A percentile compares a stretch with the other conserved stretches of the same genome.
Conservation (phyloP, 2,113 vertebrate species). For the Poicephalus meyeri region DNA sequence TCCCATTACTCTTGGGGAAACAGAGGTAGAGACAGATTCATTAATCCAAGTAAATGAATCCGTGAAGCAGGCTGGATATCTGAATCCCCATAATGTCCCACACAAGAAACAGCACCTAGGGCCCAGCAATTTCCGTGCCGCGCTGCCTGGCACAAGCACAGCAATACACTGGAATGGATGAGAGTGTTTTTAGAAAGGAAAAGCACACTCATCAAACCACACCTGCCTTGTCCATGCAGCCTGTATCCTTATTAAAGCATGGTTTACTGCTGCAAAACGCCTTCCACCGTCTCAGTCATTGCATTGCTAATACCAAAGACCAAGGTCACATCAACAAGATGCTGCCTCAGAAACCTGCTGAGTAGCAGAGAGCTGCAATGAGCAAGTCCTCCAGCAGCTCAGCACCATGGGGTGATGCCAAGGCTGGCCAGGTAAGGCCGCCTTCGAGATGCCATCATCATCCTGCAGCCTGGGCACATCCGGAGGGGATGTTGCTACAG, state of each 20-base stretch:
- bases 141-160: not conserved
- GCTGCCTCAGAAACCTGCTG: not conserved
- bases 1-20: conserved; percentile 48
- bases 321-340: not conserved
- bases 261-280: not conserved
- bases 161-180: not conserved
- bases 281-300: not conserved
- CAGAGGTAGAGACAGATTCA: conserved; percentile 42
- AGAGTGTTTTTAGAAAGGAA: not conserved
- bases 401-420: not conserved
- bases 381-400: not conserved
- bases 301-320: not conserved
- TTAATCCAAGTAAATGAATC: conserved; percentile 26
- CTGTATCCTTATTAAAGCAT: not conserved
- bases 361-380: not conserved
- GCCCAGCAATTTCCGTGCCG: not conserved
- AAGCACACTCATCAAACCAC: not conserved
- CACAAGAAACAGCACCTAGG: not conserved
- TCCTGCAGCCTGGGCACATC: not conserved
- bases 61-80: not conserved
- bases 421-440: not conserved
- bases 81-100: not conserved
- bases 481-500: not conserved
- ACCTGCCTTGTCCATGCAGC: not conserved
- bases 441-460: not conserved